Base-by-base conservation (phyloP, 2,113 vertebrate genomes). In the Syngnathus typhle region DNA sequence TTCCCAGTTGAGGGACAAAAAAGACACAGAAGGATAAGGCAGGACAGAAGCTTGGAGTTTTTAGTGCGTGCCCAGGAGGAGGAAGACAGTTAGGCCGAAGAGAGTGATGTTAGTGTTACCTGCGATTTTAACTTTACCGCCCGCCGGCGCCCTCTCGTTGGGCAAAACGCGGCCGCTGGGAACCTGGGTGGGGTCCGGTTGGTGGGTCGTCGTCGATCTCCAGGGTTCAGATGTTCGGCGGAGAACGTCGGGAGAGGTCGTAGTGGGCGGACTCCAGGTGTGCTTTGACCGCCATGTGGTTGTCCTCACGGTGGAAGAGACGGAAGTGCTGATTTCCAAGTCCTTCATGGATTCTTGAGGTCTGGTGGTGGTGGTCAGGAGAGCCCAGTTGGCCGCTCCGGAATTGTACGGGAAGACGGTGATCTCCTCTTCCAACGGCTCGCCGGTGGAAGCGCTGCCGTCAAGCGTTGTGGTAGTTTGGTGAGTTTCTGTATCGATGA, bases 121-220 rank as follows among this genome's bases (percentile, higher is more conserved):
- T 82, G 92, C 87, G 37, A 68, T 47, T 74, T 76, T 88, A 74
- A 80, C 51, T 1, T 91, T 75, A 0, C 84, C 79, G 64, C 90
- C 90, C 13, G 93, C 74, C 68, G 91, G 92, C 74, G 92, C 91
- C 46, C 90, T 87, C 70, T 93, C 92, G 18, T 91, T 91, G 83
- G 93, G 92, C 76, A 90, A 81, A 64, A 79, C 80, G 9, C 87
- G 89, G 77, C 70, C 85, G 62, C 80, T 82, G 74, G 23, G 83
- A 37, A 73, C 82, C 59, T 74, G 76, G n/a, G 59, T 84, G 75
- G 78, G 80, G 76, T 86, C 87, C 80, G 75, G 72, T 64, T 85
- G 77, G 64, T 63, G 70, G 77, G 71, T 60, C 5, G 79, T 77
- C 70, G 69, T 77, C 68, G 68, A 80, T 80, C 56, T 76, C 67